These are phyloP conservation scores for Atta colombica DNA, from an alignment of 1,140 invertebrate genomes.

Conservation along the genomic window DNA sequence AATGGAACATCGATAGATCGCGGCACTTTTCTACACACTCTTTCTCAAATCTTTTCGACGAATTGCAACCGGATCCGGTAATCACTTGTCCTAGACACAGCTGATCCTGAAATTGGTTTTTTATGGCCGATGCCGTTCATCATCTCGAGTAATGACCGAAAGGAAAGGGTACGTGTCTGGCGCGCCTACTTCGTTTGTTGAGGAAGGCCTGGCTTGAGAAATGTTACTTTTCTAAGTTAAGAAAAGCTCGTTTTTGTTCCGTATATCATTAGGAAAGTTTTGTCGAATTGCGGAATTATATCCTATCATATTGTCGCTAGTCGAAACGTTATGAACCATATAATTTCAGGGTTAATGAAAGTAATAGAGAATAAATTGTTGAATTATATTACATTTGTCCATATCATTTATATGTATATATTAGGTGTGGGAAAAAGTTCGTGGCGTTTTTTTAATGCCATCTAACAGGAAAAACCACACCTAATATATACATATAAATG, in stretches of 20 bases:
- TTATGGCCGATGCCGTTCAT: slow-evolving; percentile 65
- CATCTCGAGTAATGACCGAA: slow-evolving; percentile 57
- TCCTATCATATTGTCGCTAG: neutral
- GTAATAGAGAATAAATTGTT: slow-evolving; percentile 1
- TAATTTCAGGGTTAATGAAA: neutral
- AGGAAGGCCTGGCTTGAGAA: slow-evolving; percentile 52
- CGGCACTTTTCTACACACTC: slow-evolving; percentile 51
- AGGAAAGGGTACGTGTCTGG: slow-evolving; percentile 32
- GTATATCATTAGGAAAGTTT: slow-evolving; percentile 45
- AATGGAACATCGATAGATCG: slow-evolving; percentile 73
- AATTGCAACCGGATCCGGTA: slow-evolving; percentile 66
- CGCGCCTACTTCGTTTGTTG: slow-evolving; percentile 14
- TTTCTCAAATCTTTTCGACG: slow-evolving; percentile 67
- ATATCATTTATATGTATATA: too few species aligned
- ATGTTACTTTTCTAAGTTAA: slow-evolving; percentile 63
- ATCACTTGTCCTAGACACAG: slow-evolving; percentile 70
- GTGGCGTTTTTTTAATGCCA: too few species aligned
- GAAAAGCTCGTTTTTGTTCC: slow-evolving; percentile 26
- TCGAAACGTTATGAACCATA: neutral
- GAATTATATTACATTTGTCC: too few species aligned
- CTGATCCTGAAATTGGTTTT: slow-evolving; percentile 76
- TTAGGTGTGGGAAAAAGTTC: too few species aligned
- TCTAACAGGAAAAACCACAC: too few species aligned
- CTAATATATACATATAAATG: neutral
- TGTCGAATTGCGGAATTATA: slow-evolving; percentile 13